Base-by-base conservation (phyloP, 2,797 vertebrate species). In the Macroramphosus scolopax region DNA sequence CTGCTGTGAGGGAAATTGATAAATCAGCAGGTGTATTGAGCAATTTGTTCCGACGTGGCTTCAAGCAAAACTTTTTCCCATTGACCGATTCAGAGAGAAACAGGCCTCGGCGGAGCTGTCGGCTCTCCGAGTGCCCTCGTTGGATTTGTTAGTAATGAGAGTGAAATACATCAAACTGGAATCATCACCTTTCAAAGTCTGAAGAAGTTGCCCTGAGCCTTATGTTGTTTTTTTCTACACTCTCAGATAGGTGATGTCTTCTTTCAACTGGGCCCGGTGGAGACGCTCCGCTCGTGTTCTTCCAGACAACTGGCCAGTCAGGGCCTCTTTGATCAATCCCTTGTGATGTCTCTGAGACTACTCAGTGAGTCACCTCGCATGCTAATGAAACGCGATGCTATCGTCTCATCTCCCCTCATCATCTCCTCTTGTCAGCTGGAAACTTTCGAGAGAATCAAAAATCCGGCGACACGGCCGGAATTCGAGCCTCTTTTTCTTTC, bases 1-100 rank as follows among this genome's bases (percentile, higher is more conserved):
- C 5, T 35, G 20, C 18, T 42, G 3, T 29, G 35, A 45, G 5
- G 34, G 44, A 18, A 43, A 39, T n/a, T n/a, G n/a, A 55, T 38
- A 36, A 45, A 62, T 43, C 32, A 52, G 28, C 5, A 41, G 49
- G 37, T 42, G 32, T 17, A 14, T 28, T 56, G 44, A 34, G 42
- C 64, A 17, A 9, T 29, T 17, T 20, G 11, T 29, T 59, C 14
- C 37, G 35, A 16, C 18, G 16, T 33, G 36, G 20, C 51, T 34
- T 50, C 15, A 20, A 30, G 44, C 2, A 5, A 22, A 26, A 3
- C 2, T 7, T 22, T 51, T 17, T 40, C 5, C 35, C 14, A 32
- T 39, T 61, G n/a, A n/a, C n/a, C n/a, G n/a, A n/a, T n/a, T n/a
- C n/a, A n/a, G n/a, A n/a, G n/a, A n/a, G n/a, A n/a, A n/a, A n/a